phyloP scores from a whole-genome alignment of 1,140 invertebrate genomes.

The Dryas iulia region DNA sequence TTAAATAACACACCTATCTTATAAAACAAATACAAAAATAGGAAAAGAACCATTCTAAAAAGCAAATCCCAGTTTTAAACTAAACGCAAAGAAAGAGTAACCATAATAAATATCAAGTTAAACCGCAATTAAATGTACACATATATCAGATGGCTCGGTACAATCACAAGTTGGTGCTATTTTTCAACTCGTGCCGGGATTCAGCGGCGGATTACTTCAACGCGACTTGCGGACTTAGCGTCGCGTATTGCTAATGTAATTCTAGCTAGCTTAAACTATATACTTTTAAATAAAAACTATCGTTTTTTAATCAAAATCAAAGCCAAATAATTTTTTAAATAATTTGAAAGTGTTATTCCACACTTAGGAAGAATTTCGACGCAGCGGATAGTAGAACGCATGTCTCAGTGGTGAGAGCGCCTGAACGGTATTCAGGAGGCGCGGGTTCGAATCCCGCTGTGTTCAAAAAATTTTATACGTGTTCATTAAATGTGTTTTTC shows the following conservation, averaged over 20 bases:
- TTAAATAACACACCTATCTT: too few relatives aligned
- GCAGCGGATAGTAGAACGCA: too few relatives aligned
- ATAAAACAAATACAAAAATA: not conserved
- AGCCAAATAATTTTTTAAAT: too few relatives aligned
- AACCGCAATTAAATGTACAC: constrained; percentile 10
- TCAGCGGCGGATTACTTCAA: not conserved
- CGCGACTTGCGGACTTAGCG: not conserved
- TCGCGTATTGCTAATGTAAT: constrained; percentile 13
- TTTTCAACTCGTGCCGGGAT: constrained; percentile 21
- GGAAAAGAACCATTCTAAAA: not conserved
- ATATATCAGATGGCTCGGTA: constrained; percentile 17
- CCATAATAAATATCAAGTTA: constrained; percentile 4
- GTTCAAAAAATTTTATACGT: too few relatives aligned
- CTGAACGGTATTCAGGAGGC: too few relatives aligned
- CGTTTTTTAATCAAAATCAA: not conserved
- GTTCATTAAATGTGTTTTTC: too few relatives aligned
- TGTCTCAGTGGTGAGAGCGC: too few relatives aligned
- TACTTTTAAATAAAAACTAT: too few relatives aligned
- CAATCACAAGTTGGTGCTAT: constrained; percentile 22
- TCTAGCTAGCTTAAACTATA: not conserved
- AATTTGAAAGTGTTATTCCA: too few relatives aligned
- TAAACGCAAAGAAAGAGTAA: not conserved
- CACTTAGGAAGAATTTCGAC: too few relatives aligned
- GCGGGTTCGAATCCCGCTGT: too few relatives aligned
- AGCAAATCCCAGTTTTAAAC: not conserved